Evolutionary conservation across 2,113 vertebrate species (phyloP), one percentile per base, ranked within the genome.

Genomic region (Beaufortia kweichowensis): DNA sequence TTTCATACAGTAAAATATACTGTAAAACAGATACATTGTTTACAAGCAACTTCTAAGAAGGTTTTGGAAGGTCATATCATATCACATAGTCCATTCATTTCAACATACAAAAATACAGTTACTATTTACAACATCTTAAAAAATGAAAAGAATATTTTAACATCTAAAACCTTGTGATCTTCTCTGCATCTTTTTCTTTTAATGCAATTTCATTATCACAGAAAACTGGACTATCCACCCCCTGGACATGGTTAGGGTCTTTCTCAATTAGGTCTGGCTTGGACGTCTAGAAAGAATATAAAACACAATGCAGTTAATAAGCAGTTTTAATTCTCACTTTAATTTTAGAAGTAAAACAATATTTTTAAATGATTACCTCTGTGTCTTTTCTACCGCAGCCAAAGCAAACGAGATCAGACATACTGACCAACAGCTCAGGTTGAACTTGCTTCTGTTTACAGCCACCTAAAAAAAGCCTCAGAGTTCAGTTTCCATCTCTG

Each of bases 321-420:
- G 14, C 14, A 1, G 0, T 48, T 17, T 17, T 17, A 2, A 39
- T 39, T 39, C 35, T 39, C 35, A 39, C 6, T 1, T 5, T 9
- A 10, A 46, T 10, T 46, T 46, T 46, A 14, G 12, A 1, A 7
- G 33, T 3, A 46, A 46, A 46, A 46, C 41, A 3, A 3, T 15
- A 10, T 14, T 46, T 7, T 10, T 46, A 46, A 46, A 46, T 35
- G 33, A n/a, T 77, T 82, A 92, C 92, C 90, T 89, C 24, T 60
- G 64, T 64, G 11, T 85, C 81, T 46, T 85, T 79, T 19, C 19
- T 74, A 21, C 53, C 77, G 33, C 76, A 82, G 14, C 23, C 55
- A 77, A 86, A 91, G 84, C 89, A 92, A 31, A 88, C n/a, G 7
- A 93, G 71, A 79, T 92, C 89, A 3, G 29, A 84, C 78, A 28